Conservation (phyloP, 2,888 invertebrate genomes). For the Drosophila aldrichi region DNA sequence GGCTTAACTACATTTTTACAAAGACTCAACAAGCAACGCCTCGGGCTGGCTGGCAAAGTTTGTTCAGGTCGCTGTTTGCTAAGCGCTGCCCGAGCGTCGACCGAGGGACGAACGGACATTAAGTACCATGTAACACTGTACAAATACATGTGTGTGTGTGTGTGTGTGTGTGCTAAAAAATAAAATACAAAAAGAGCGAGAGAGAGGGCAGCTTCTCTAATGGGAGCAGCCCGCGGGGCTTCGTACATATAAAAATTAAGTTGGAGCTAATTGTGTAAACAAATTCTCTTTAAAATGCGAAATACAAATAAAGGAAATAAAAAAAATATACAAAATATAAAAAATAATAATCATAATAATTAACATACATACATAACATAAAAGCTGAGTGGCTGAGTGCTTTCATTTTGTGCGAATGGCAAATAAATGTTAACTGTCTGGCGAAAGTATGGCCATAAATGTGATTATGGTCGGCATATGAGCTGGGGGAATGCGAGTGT, state of each 20-base stretch:
- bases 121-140: constrained; percentile 13
- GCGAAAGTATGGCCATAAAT: constrained; percentile 2
- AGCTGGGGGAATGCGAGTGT: too few species aligned
- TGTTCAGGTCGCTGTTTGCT: constrained; percentile 18
- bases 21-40: constrained; percentile 14
- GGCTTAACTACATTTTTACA: constrained; percentile 9
- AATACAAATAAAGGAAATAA: background rate
- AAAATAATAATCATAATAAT: constrained; percentile 2
- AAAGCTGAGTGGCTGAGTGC: background rate
- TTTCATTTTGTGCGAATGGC: constrained; percentile 19
- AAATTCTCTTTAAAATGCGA: constrained; percentile 5
- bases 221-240: background rate
- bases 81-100: background rate
- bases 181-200: background rate
- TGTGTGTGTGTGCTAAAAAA: background rate
- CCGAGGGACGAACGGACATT: background rate
- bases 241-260: constrained; percentile 13
- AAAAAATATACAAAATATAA: background rate
- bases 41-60: constrained; percentile 9
- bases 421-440: constrained; percentile 10
- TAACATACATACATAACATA: constrained; percentile 8
- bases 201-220: background rate
- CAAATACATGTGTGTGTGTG: background rate
- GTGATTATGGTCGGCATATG: background rate
- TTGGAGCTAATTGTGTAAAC: constrained; percentile 17